Evolutionary conservation across 2,113 vertebrate species (phyloP).

Genomic region (Zosterops lateralis): DNA sequence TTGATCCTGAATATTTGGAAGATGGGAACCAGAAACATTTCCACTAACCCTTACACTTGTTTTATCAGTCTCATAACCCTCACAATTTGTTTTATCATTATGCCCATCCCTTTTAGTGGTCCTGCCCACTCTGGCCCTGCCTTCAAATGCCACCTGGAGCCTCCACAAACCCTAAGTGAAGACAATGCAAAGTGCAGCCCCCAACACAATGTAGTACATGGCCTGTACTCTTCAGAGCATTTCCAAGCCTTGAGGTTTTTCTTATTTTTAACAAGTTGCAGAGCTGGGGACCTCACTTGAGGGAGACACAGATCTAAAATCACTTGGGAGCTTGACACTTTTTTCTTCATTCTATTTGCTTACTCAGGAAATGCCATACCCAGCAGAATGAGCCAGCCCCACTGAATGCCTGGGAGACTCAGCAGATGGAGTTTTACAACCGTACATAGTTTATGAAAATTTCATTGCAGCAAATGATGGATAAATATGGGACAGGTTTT

Average conservation of each 20-base stretch:
- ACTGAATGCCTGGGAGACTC: background rate
- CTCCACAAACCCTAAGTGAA: background rate
- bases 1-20: background rate
- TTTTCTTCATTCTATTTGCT: background rate
- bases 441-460: constrained; percentile 3
- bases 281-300: background rate
- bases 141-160: constrained; percentile 5
- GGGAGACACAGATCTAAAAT: background rate
- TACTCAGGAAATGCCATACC: background rate
- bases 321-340: background rate
- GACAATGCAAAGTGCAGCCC: background rate
- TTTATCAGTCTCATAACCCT: background rate
- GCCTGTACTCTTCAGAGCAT: background rate
- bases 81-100: background rate
- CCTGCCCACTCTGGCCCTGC: background rate
- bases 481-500: constrained; percentile 30
- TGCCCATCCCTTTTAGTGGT: background rate
- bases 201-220: fast-evolving
- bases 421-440: background rate
- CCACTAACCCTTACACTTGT: background rate
- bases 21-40: background rate
- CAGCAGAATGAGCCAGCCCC: background rate
- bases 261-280: background rate
- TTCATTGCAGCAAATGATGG: constrained; percentile 3
- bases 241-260: background rate